Conservation (phyloP, 92 coral and sea anemone species). For the Porites evermanni region DNA sequence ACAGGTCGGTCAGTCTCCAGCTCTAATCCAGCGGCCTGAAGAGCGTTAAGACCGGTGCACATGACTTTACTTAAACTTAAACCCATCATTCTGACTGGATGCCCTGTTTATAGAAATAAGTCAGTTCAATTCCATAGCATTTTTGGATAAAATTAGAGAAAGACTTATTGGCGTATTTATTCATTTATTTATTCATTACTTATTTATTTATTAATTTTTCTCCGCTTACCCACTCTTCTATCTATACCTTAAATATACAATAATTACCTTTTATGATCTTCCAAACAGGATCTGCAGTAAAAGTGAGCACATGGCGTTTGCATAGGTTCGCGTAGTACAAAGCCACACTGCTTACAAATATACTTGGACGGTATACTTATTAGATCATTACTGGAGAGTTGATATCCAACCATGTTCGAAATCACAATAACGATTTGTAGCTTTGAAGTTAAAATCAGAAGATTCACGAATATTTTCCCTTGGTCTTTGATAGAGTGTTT, state of each 20-base stretch:
- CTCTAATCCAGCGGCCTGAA: too few species aligned
- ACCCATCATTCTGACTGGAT: too few species aligned
- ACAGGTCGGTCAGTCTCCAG: too few species aligned
- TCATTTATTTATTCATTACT: too few species aligned
- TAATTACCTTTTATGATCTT: slow-evolving; percentile 10
- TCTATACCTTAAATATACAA: too few species aligned
- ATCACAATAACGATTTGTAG: background rate
- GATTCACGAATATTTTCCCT: background rate
- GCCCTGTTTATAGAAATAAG: too few species aligned
- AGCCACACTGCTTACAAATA: slow-evolving; percentile 35
- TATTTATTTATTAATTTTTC: background rate
- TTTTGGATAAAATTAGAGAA: too few species aligned
- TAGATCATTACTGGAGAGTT: slow-evolving; percentile 1
- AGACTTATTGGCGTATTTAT: too few species aligned
- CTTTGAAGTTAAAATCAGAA: background rate
- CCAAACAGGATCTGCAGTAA: slow-evolving; percentile 56
- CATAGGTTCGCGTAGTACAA: slow-evolving; percentile 54
- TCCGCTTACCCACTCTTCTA: too few species aligned
- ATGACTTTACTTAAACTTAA: too few species aligned
- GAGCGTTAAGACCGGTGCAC: too few species aligned
- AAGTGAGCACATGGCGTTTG: slow-evolving; percentile 73
- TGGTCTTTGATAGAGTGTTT: background rate
- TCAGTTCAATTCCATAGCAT: too few species aligned
- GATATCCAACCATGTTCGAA: slow-evolving; percentile 17
- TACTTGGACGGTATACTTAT: slow-evolving; percentile 18